Conservation (phyloP, 2,888 invertebrate genomes). For the Nymphalis c-album region DNA sequence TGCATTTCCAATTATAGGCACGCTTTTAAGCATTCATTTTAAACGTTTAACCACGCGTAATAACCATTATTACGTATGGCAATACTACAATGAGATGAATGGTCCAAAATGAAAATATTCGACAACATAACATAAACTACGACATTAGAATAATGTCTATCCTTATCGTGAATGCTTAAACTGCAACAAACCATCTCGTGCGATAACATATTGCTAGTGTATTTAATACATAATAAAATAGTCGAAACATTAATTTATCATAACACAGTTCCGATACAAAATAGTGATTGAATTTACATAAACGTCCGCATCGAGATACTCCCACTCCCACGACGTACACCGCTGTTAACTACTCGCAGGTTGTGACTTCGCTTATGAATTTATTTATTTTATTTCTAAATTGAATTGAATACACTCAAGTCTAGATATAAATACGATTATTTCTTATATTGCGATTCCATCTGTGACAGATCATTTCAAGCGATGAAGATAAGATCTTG, state of each 20-base stretch:
- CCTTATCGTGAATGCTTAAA: no score
- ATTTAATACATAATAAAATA: background rate
- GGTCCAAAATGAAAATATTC: no score
- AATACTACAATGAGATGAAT: no score
- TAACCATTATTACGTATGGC: no score
- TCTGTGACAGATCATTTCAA: background rate
- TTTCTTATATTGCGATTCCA: background rate
- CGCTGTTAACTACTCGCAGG: background rate
- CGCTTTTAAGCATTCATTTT: no score
- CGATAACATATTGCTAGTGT: background rate
- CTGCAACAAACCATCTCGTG: no score
- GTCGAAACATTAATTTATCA: conserved; percentile 15
- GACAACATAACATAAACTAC: no score
- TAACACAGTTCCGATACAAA: conserved; percentile 16
- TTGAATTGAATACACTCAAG: background rate
- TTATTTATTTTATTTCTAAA: background rate
- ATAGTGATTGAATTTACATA: conserved; percentile 28
- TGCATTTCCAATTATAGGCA: no score
- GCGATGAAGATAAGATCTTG: conserved; percentile 14
- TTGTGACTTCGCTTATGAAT: background rate
- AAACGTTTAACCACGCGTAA: no score
- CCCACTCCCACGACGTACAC: conserved; percentile 10
- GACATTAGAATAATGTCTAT: no score
- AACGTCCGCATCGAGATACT: conserved; percentile 20
- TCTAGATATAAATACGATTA: background rate